Evolutionary conservation across 2,797 vertebrate species (phyloP).

Genomic region (Chelonia mydas): DNA sequence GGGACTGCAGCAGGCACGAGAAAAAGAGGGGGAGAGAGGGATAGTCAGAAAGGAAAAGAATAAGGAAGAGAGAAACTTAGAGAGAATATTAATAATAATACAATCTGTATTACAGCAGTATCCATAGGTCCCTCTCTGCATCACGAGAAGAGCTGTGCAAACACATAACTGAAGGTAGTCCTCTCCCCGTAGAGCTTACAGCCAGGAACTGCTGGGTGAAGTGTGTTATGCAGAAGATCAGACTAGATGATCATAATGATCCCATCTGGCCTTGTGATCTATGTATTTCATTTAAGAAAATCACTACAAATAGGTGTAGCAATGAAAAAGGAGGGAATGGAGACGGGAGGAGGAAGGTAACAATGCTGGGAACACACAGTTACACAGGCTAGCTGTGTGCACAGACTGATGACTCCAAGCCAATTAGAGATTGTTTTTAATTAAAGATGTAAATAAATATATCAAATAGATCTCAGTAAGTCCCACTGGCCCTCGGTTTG

Average conservation of each 20-base stretch:
- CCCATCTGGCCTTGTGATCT: slow-evolving; percentile 35
- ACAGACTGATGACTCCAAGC: slow-evolving; percentile 57
- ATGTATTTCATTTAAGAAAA: slow-evolving; percentile 23
- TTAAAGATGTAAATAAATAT: slow-evolving; percentile 68
- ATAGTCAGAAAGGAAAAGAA: slow-evolving; percentile 17
- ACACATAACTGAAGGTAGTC: slow-evolving; percentile 45
- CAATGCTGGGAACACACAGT: slow-evolving; percentile 37
- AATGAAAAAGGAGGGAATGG: not conserved
- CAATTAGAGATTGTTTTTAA: slow-evolving; percentile 61
- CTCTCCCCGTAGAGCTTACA: slow-evolving; percentile 70
- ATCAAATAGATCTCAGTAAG: slow-evolving; percentile 45
- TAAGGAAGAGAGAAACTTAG: slow-evolving; percentile 1
- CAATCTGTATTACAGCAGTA: slow-evolving; percentile 45
- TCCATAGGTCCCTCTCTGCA: slow-evolving; percentile 41
- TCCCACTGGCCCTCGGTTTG: not conserved
- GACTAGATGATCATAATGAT: slow-evolving; percentile 22
- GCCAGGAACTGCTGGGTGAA: slow-evolving; percentile 50
- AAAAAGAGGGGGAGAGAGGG: not conserved
- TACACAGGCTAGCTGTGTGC: slow-evolving; percentile 44
- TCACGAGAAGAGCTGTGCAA: not conserved
- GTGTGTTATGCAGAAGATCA: not conserved
- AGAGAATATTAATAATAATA: not conserved
- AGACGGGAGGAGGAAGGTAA: slow-evolving; percentile 28
- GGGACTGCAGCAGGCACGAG: slow-evolving; percentile 33
- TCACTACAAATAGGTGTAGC: not conserved